Evolutionary conservation across 2,113 vertebrate species (phyloP), one percentile per base, ranked within the genome.

Genomic region (Chaetura pelagica): DNA sequence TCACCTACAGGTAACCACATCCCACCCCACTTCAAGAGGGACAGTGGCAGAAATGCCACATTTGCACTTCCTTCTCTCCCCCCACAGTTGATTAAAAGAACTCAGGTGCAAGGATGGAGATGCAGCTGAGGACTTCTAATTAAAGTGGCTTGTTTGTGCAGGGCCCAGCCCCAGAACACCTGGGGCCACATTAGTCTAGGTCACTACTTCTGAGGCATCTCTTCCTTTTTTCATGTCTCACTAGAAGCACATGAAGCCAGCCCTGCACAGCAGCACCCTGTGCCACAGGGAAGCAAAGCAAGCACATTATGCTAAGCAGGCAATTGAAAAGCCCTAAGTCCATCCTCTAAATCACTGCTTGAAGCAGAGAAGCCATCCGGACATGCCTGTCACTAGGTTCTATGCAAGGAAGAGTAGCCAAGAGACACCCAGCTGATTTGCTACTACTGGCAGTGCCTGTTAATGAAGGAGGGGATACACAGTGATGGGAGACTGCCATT

Each of bases 381-480:
- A 61, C 27, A 6, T 44, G 52, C 62, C 84, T 87, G 66, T 83
- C 58, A 12, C 21, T 69, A 62, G 64, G 66, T 46, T 87, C 86
- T 44, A 3, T 71, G 38, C 54, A 75, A 81, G 78, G 69, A 95
- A 82, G 40, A 96, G 59, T 78, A 87, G 84, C 63, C 80, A 80
- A 87, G 69, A 92, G 59, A 84, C 67, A 89, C 58, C 89, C 17
- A 4, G 78, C 84, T 79, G 73, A 95, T 93, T 73, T 89, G 81
- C 74, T 66, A 79, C 69, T 72, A 3, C 30, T 57, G 66, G 66
- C 57, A 84, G 26, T 42, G 23, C 48, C 61, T 78, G 42, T 71
- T 93, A 89, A 59, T 4, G 44, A 86, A 64, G 34, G 8, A 58
- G 64, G 64, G 44, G 14, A 73, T 52, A 38, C 11, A 12, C 48